These are phyloP conservation scores for Cyaniris semiargus DNA, from an alignment of 2,888 invertebrate species.

Conservation along the genomic window DNA sequence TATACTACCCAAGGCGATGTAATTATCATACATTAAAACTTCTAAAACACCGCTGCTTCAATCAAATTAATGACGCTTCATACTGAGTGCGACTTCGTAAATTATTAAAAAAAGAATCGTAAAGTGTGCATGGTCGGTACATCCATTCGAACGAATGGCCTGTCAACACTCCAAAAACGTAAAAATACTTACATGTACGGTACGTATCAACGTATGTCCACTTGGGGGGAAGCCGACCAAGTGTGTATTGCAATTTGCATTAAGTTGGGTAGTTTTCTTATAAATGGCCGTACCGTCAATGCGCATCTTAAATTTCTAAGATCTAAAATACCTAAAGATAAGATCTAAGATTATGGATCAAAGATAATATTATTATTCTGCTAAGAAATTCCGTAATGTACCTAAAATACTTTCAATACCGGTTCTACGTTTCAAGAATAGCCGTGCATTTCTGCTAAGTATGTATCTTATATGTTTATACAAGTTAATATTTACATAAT, in stretches of 20 bases:
- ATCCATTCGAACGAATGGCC: too few relatives aligned
- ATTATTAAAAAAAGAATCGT: not conserved
- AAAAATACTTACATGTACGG: too few relatives aligned
- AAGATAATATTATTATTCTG: not conserved
- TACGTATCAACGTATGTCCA: too few relatives aligned
- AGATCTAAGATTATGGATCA: not conserved
- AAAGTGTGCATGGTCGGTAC: too few relatives aligned
- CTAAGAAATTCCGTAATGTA: not conserved
- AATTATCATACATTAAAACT: slow-evolving; percentile 31
- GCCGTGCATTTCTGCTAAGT: not conserved
- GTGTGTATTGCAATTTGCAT: too few relatives aligned
- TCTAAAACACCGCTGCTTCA: slow-evolving; percentile 29
- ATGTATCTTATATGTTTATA: not conserved
- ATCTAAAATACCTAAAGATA: not conserved
- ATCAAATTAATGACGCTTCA: not conserved
- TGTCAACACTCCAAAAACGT: too few relatives aligned
- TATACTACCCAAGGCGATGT: slow-evolving; percentile 26
- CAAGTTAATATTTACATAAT: not conserved
- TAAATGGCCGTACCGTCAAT: too few relatives aligned
- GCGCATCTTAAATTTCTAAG: not conserved
- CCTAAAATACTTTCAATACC: not conserved
- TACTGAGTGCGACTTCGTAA: not conserved
- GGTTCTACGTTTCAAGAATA: not conserved
- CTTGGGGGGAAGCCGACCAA: too few relatives aligned
- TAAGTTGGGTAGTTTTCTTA: too few relatives aligned